Evolutionary conservation across 2,113 vertebrate genomes (phyloP).

Genomic region (Rhadina sibilatrix): DNA sequence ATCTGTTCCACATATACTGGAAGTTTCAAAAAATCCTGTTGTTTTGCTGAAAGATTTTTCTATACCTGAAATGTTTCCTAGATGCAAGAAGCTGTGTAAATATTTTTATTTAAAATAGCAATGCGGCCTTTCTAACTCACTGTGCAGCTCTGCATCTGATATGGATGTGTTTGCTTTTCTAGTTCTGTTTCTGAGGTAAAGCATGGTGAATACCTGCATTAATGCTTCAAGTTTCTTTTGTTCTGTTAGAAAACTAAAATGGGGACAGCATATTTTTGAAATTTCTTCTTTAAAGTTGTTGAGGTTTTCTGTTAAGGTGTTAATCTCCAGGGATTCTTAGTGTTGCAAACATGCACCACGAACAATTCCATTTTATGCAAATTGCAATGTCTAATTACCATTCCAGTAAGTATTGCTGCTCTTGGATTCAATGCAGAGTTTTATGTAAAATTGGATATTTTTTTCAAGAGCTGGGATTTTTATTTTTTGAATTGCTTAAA

Average conservation of each 20-base stretch:
- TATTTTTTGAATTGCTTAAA: conserved; percentile 17
- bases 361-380: conserved; percentile 19
- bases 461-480: neutral
- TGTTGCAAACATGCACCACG: neutral
- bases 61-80: neutral
- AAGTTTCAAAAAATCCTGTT: neutral
- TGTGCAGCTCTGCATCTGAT: neutral
- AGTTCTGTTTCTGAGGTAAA: neutral
- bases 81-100: neutral
- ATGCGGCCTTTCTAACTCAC: neutral
- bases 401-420: neutral
- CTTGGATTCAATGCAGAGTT: neutral
- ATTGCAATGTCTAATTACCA: neutral
- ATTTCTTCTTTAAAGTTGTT: neutral
- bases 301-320: neutral
- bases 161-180: neutral
- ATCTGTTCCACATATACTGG: neutral
- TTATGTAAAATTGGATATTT: neutral
- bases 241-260: neutral
- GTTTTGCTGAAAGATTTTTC: neutral
- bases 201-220: neutral
- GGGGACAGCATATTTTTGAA: neutral
- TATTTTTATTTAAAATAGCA: neutral
- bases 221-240: neutral
- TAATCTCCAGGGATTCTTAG: neutral